Conservation (phyloP, 2,888 invertebrate genomes). For the Athalia circularis region DNA sequence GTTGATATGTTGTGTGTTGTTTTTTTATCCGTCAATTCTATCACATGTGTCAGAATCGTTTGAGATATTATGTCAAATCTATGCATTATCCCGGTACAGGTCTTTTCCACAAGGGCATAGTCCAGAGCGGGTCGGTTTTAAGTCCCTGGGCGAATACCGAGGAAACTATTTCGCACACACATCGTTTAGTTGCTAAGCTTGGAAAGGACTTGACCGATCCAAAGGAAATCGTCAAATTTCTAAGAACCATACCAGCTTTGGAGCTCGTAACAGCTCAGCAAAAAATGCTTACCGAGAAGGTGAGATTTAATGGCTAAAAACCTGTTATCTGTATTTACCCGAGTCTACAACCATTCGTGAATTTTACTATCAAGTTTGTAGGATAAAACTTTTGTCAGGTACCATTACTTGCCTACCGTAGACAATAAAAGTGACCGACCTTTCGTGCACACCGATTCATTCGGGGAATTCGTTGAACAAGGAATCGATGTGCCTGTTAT, state of each 20-base stretch:
- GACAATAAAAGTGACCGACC: no score
- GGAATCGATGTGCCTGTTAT: slow-evolving; percentile 57
- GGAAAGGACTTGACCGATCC: slow-evolving; percentile 57
- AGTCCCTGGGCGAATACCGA: slow-evolving; percentile 48
- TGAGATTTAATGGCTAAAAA: not conserved
- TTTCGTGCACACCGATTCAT: no score
- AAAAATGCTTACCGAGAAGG: slow-evolving; percentile 53
- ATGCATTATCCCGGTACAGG: slow-evolving; percentile 52
- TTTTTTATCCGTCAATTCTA: no score
- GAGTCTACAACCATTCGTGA: slow-evolving; percentile 59
- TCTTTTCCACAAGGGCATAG: slow-evolving; percentile 63
- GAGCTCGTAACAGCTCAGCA: slow-evolving; percentile 58
- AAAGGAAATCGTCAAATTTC: not conserved
- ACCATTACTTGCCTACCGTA: no score
- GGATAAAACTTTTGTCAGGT: no score
- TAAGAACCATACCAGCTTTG: not conserved
- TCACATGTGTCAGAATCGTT: no score
- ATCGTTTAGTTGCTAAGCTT: slow-evolving; percentile 52
- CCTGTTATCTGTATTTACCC: slow-evolving; percentile 31
- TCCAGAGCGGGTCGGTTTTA: slow-evolving; percentile 57
- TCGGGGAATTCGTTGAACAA: no score
- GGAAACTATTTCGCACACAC: not conserved
- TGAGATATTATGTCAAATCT: no score
- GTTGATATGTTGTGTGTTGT: slow-evolving; percentile 48
- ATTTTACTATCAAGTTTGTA: slow-evolving; percentile 71